Conservation (phyloP, 2,797 vertebrate genomes). For the Yasuhikotakia modesta region DNA sequence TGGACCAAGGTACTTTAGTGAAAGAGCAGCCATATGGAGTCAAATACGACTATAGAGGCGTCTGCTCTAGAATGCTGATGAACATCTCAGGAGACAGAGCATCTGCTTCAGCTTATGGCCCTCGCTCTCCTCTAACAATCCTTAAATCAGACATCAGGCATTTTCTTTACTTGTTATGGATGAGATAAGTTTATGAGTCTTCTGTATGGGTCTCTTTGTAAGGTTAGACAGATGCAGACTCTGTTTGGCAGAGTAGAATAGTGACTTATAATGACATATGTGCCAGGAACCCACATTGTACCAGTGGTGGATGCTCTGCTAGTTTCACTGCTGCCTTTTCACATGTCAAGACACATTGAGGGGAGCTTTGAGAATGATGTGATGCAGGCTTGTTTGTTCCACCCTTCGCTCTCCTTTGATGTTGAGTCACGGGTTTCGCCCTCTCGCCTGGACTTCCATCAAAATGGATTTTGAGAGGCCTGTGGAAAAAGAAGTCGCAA, state of each 20-base stretch:
- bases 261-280: not conserved
- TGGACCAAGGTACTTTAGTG: conserved; percentile 51
- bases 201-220: not conserved
- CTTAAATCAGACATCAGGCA: conserved; percentile 42
- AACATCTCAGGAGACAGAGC: conserved; percentile 60
- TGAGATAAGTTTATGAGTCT: not conserved
- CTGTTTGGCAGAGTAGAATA: not conserved
- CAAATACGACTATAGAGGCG: conserved; percentile 52
- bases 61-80: conserved; percentile 55
- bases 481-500: conserved; percentile 35
- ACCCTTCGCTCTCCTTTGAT: not conserved
- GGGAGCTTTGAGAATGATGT: conserved; percentile 11
- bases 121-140: conserved; percentile 51
- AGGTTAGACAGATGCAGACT: not conserved
- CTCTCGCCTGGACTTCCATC: conserved; percentile 13
- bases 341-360: conserved; percentile 7
- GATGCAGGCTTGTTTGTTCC: conserved; percentile 9
- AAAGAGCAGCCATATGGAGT: conserved; percentile 57
- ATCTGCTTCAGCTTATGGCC: conserved; percentile 56
- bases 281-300: not conserved
- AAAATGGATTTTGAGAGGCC: conserved; percentile 32
- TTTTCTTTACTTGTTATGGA: not conserved
- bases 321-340: not conserved
- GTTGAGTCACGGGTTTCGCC: conserved; percentile 16
- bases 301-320: conserved; percentile 2